Conservation (phyloP, 2,113 vertebrate genomes). For the Uropsilus gracilis region DNA sequence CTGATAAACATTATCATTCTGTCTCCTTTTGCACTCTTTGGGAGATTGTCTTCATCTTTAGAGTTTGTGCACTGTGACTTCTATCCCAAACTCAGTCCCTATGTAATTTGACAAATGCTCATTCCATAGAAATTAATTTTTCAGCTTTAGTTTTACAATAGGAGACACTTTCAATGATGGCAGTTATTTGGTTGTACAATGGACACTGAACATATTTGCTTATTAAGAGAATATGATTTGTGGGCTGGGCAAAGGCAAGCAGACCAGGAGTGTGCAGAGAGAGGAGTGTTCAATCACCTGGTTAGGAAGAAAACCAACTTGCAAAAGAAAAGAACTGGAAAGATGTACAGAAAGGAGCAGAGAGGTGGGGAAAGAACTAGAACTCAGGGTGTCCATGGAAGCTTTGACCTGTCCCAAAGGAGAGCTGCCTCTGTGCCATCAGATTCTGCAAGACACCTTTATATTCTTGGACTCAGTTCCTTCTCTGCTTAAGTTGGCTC, state of each 20-base stretch:
- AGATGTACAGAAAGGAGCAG: neutral
- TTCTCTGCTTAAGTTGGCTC: neutral
- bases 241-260: neutral
- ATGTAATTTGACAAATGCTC: neutral
- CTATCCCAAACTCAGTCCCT: neutral
- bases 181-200: neutral
- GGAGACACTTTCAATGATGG: neutral
- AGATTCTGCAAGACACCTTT: neutral
- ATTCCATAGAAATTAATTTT: neutral
- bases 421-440: neutral
- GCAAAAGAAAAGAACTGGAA: neutral
- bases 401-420: neutral
- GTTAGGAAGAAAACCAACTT: neutral
- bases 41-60: neutral
- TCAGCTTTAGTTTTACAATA: neutral
- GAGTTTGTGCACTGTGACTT: rapidly evolving
- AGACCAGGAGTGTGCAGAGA: neutral
- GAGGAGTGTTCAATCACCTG: neutral
- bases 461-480: neutral
- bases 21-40: neutral
- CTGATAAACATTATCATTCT: neutral
- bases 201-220: neutral
- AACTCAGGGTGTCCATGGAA: too few species aligned
- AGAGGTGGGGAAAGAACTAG: neutral
- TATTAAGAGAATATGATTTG: neutral